phyloP scores from a whole-genome alignment of 1,140 invertebrate genomes.

The Mycetomoellerius zeteki region DNA sequence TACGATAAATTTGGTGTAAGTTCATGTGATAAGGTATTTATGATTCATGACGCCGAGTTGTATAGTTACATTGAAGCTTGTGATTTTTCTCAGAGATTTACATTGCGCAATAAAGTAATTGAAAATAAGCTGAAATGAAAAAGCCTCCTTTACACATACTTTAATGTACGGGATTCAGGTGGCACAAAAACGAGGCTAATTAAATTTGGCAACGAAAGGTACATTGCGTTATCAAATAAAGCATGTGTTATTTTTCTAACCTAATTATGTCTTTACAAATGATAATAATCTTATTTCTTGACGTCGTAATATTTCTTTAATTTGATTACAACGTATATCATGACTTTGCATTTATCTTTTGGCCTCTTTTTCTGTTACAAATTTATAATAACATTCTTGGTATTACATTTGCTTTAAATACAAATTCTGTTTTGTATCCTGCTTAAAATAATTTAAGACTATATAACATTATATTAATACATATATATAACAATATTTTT shows the following conservation, averaged over 20 bases:
- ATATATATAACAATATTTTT: not conserved
- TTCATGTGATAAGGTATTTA: slow-evolving; percentile 18
- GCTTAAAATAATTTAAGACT: not conserved
- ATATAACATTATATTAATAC: not conserved
- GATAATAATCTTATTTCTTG: not conserved
- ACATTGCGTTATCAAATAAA: not conserved
- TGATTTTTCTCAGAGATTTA: slow-evolving; percentile 22
- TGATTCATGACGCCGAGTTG: slow-evolving; percentile 19
- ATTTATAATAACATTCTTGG: not conserved
- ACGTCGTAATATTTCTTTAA: not conserved
- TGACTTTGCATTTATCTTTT: not conserved
- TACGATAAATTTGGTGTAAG: not conserved
- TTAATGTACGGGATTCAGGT: slow-evolving; percentile 14
- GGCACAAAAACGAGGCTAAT: not conserved
- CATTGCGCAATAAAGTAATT: slow-evolving; percentile 16
- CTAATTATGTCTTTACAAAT: not conserved
- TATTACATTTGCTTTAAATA: not conserved
- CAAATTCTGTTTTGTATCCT: not conserved
- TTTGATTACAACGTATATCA: not conserved
- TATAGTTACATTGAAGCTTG: not conserved
- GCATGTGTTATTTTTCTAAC: slow-evolving; percentile 17
- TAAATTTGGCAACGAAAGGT: slow-evolving; percentile 44
- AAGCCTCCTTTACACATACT: slow-evolving; percentile 6
- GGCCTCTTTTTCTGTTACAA: slow-evolving; percentile 21
- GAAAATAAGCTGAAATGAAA: slow-evolving; percentile 37